Percentiles rank a stretch among this genome's conserved stretches.
These are phyloP conservation scores for Epizoanthus scotinus DNA, from an alignment of 92 coral and sea anemone species.

Conservation along the genomic window DNA sequence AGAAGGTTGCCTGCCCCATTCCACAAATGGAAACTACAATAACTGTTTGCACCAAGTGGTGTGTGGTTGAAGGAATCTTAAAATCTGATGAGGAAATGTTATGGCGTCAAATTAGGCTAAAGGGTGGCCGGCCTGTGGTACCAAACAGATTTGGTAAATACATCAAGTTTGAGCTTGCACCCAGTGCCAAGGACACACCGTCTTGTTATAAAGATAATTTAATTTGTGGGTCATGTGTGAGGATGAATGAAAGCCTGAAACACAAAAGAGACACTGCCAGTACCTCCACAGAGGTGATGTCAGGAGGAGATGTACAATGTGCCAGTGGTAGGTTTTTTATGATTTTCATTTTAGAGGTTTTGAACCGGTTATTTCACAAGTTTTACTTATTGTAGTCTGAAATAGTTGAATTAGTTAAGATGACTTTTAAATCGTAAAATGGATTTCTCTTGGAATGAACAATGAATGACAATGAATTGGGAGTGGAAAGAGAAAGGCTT, in stretches of 20 bases:
- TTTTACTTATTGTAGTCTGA: too few species aligned
- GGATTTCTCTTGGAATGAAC: too few species aligned
- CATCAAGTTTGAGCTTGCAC: slow-evolving; percentile 70
- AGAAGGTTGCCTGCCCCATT: neutral
- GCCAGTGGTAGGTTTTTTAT: neutral
- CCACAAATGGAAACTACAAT: neutral
- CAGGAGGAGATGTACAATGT: neutral
- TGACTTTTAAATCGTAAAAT: too few species aligned
- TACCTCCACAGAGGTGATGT: too few species aligned
- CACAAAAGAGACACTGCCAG: neutral
- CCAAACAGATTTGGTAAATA: slow-evolving; percentile 85
- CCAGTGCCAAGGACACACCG: slow-evolving; percentile 66
- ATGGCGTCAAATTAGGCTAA: slow-evolving; percentile 72
- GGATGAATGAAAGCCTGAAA: slow-evolving; percentile 58
- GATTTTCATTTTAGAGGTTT: neutral
- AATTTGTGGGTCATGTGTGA: slow-evolving; percentile 83
- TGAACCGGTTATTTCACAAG: too few species aligned
- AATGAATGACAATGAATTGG: too few species aligned
- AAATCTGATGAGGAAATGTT: slow-evolving; percentile 66
- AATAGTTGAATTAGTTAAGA: too few species aligned
- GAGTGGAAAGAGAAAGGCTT: too few species aligned
- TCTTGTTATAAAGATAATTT: slow-evolving; percentile 73
- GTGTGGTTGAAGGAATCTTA: slow-evolving; percentile 84
- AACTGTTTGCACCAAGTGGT: slow-evolving; percentile 68
- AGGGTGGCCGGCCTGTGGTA: slow-evolving; percentile 85